Evolutionary conservation across 2,888 invertebrate genomes (phyloP), one percentile per base, ranked within the genome.

Genomic region (Pristionchus entomophagus): DNA sequence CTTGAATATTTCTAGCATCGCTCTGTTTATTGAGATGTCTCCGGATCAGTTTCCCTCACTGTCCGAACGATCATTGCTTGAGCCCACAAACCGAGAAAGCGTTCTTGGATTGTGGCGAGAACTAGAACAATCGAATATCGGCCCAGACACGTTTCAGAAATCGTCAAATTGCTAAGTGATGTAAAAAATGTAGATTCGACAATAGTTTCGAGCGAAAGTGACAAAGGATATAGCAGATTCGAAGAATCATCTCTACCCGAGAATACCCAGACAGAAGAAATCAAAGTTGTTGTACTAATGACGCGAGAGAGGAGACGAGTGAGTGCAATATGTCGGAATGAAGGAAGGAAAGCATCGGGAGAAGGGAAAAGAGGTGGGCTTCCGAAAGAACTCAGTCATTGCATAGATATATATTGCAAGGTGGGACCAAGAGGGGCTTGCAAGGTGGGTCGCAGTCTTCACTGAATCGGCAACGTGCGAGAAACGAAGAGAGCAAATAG

Each of bases 1-100:
- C 59, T 82, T 82, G 82, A 82, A 82, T n/a, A 82, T 82, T 51
- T 82, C 82, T 10, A 82, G 41, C 82, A 82, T 82, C 12, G 19
- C 59, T 82, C 26, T 32, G 8, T 38, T 59, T 45, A 45, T 73
- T 19, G 41, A 26, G 26, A 38, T 17, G 3, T 38, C 41, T 73
- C 38, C 41, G n/a, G 73, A 73, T 73, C 26, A 41, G 41, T 73
- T n/a, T 41, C 14, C 78, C 19, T 32, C 14, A 19, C 32, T 19
- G 78, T 29, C 78, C 51, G 73, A 41, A 73, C 41, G 73, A 73
- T 73, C 73, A 73, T 73, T 41, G 32, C 73, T 41, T n/a, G 19
- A 4, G n/a, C 73, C 38, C 35, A 73, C 41, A 35, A 59, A 82
- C 32, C n/a, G 10, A 14, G 65, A 14, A 17, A 29, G 29, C 14